phyloP scores from a whole-genome alignment of 2,888 invertebrate species.

The Philopedon plagiatum region DNA sequence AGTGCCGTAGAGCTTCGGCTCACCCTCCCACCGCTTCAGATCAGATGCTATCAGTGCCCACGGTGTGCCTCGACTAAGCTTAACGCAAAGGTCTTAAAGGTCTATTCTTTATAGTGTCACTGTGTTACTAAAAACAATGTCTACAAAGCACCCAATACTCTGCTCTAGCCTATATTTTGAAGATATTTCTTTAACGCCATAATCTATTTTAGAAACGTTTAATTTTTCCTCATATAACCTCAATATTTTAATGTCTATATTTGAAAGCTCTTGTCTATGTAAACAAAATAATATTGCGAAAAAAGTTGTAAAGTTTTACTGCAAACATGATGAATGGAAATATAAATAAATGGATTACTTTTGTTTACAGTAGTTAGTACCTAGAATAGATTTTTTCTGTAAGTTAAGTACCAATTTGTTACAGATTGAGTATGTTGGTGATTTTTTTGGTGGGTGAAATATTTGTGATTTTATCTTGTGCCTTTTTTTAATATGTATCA shows the following conservation, averaged over 20 bases:
- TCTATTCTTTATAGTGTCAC: too few relatives aligned
- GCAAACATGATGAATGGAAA: conserved; percentile 8
- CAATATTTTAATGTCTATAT: neutral
- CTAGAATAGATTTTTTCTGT: neutral
- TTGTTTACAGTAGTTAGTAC: neutral
- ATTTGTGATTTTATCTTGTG: neutral
- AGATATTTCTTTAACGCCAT: too few relatives aligned
- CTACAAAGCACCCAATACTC: too few relatives aligned
- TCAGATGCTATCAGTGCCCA: too few relatives aligned
- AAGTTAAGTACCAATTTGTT: neutral
- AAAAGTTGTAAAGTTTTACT: conserved; percentile 3
- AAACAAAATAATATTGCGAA: neutral
- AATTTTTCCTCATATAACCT: neutral
- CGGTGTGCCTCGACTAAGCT: too few relatives aligned
- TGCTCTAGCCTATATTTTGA: too few relatives aligned
- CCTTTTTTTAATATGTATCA: neutral
- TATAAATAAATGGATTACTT: neutral
- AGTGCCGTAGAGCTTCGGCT: too few relatives aligned
- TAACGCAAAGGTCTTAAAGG: too few relatives aligned
- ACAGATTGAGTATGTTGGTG: neutral
- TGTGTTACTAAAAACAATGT: too few relatives aligned
- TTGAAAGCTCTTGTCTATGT: neutral
- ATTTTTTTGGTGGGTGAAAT: neutral
- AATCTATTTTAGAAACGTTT: too few relatives aligned
- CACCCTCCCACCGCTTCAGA: too few relatives aligned